Base-by-base conservation (phyloP, 2,113 vertebrate species). In the Chitala chitala region DNA sequence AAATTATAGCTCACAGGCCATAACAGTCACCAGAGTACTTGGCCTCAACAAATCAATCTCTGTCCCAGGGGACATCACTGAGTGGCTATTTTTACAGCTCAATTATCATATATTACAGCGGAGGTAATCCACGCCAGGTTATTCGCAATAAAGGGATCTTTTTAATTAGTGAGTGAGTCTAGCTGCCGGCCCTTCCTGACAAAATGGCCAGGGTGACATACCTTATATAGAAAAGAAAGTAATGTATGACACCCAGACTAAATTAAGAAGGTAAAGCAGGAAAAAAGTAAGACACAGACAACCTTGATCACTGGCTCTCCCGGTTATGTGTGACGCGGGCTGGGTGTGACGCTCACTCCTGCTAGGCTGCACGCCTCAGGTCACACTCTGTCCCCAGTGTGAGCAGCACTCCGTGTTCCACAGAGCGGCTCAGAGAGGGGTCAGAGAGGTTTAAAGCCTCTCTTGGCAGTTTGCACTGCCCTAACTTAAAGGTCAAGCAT, bases 61-160 rank as follows among this genome's bases (percentile, higher is more conserved):
- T n/a, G 54, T 33, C 54, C 66, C n/a, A 12, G 44, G 68, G 29
- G 46, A 70, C 54, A 61, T 38, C 31, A 63, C 31, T 17, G 7
- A 63, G 71, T n/a, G 26, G 54, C 31, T 61, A 75, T 61, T 75
- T 70, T 59, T 69, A 74, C n/a, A 50, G 68, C 29, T 61, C 68
- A 75, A 69, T 75, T 63, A 73, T 48, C 10, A 61, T 61, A 44
- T 50, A 70, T 38, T 24, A 50, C 9, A 38, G 54, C 1, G 20
- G 66, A 50, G 65, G 54, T 63, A 70, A 75, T 46, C 66, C 42
- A 61, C 5, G 29, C 24, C 58, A 73, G 71, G 56, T 73, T 50
- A 63, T 73, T 24, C 48, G 26, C 9, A 63, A 75, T 51, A 75
- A 9, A 50, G 40, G 22, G 7, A 56, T 70, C 65, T 59, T 59